Evolutionary conservation across 2,797 vertebrate genomes (phyloP).

Genomic region (Pangasius macronema): DNA sequence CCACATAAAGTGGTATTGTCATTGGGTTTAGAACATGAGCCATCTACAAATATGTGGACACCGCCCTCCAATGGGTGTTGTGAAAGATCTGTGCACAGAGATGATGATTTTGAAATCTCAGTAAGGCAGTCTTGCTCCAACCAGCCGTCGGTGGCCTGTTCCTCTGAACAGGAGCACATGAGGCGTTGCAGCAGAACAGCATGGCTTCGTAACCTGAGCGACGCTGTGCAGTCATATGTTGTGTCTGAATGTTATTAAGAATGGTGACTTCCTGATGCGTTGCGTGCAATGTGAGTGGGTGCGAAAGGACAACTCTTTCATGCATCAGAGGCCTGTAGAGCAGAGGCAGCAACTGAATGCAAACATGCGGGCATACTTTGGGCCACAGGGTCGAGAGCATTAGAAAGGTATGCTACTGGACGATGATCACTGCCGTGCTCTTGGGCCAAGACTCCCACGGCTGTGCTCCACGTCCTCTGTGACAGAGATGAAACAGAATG

Average conservation of each 20-base stretch:
- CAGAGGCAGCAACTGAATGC: neutral
- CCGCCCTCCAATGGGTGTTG: too few species aligned
- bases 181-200: neutral
- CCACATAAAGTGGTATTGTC: neutral
- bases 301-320: neutral
- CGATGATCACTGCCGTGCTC: neutral
- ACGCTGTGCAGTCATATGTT: neutral
- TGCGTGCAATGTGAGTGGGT: neutral
- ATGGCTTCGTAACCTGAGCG: neutral
- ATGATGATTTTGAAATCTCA: neutral
- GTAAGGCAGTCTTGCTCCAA: neutral
- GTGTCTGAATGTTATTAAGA: neutral
- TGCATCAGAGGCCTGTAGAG: neutral
- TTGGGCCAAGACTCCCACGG: neutral
- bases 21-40: neutral
- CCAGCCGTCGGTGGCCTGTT: neutral
- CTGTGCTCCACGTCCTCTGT: neutral
- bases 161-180: too few species aligned
- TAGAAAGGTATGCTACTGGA: neutral
- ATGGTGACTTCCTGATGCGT: neutral
- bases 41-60: neutral
- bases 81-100: neutral
- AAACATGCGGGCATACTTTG: neutral
- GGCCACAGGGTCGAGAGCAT: neutral
- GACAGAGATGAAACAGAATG: neutral